Base-by-base conservation (phyloP, 2,113 vertebrate species). In the Oncorhynchus mykiss region DNA sequence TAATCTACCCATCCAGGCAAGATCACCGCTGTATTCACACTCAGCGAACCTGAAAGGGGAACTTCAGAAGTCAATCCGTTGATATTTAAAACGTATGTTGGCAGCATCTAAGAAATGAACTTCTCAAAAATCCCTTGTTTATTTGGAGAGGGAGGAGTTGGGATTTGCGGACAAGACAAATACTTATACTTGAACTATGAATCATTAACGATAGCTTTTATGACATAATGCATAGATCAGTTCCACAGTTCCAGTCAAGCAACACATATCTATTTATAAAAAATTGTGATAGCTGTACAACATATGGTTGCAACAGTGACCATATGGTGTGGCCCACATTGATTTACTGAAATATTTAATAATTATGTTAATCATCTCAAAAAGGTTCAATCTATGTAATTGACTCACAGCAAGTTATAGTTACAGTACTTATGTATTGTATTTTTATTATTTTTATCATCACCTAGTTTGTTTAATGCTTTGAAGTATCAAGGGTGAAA, bases 71-170 rank as follows among this genome's bases (percentile, higher is more conserved):
- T 78, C 70, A 80, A 91, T 92, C 92, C 22, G 93, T 94, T 94
- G 91, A 91, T 93, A 94, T 94, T 94, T 94, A 94, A 94, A 94
- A 93, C 91, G 45, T 62, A 51, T 75, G 68, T 82, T 77, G 71
- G 68, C 73, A 60, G 51, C 73, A 77, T 65, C 62, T 78, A 89
- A 87, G 85, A 87, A 90, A 90, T 82, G 72, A 79, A 90, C 90
- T 90, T 93, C 90, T 91, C 87, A 89, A 88, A 91, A 87, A 88
- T 66, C 68, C 49, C 20, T 48, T 86, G 80, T 87, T 86, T 91
- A 86, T 91, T 86, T 86, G 77, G 79, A 83, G 62, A 62, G 14
- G 67, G 39, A 70, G 68, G 77, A 51, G 51, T 73, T 73, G 78
- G 75, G 51, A 66, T 75, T 60, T 66, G 49, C 62, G 60, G 68